Evolutionary conservation across 2,113 vertebrate species (phyloP).

Genomic region (Empidonax alnorum): DNA sequence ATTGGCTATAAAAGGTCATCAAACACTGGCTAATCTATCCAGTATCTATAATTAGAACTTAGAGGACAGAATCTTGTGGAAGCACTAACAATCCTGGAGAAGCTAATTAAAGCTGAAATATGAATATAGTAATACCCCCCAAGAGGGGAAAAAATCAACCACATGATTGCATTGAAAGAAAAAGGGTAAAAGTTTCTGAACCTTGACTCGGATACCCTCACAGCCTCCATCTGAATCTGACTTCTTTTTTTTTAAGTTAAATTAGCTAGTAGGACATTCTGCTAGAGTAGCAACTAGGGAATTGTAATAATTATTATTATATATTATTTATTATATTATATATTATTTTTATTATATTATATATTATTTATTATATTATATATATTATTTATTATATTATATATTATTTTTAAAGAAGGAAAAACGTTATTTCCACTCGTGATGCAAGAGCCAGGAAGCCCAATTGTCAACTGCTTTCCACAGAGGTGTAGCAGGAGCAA

Average conservation of each 20-base stretch:
- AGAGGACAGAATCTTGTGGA: background rate
- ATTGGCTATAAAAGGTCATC: background rate
- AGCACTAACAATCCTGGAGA: background rate
- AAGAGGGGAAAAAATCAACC: background rate
- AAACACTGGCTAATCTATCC: background rate
- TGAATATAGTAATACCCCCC: background rate
- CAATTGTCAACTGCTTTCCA: background rate
- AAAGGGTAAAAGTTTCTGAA: background rate
- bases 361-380: no score
- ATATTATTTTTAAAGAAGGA: background rate
- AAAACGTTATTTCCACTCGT: background rate
- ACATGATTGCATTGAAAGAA: background rate
- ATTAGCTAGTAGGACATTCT: background rate
- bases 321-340: no score
- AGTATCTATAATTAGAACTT: background rate
- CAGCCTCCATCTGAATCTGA: background rate
- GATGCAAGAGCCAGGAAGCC: background rate
- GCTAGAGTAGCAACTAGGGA: background rate
- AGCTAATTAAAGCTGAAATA: conserved; percentile 42
- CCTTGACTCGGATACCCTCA: background rate
- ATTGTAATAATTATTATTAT: background rate
- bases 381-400: no score
- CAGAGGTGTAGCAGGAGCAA: background rate
- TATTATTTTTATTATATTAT: no score
- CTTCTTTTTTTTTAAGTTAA: background rate